Percentiles rank a stretch among this genome's conserved stretches.
phyloP scores from a whole-genome alignment of 1,140 invertebrate species.

The Tenebrio molitor region DNA sequence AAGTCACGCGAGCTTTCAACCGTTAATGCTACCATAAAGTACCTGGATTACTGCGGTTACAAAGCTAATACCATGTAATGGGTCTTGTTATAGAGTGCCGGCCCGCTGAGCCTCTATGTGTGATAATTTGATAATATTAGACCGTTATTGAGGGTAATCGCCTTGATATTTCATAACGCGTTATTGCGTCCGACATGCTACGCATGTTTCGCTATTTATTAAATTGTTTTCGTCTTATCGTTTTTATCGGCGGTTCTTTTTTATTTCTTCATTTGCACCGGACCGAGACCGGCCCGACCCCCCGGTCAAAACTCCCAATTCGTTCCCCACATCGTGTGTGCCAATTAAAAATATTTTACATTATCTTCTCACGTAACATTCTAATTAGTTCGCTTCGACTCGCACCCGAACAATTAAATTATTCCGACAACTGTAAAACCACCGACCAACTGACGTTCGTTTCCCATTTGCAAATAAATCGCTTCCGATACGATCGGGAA shows the following conservation, averaged over 20 bases:
- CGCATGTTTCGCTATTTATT: slow-evolving; percentile 49
- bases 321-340: neutral
- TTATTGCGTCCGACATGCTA: slow-evolving; percentile 53
- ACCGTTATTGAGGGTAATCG: slow-evolving; percentile 57
- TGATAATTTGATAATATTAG: slow-evolving; percentile 62
- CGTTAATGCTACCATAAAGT: slow-evolving; percentile 61
- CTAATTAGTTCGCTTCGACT: neutral
- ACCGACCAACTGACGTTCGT: neutral
- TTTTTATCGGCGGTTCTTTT: slow-evolving; percentile 25
- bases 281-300: neutral
- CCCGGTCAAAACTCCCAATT: neutral
- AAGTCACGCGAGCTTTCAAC: slow-evolving; percentile 58
- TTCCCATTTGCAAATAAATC: slow-evolving; percentile 13
- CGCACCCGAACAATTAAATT: neutral
- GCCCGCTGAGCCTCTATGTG: slow-evolving; percentile 55
- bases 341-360: neutral
- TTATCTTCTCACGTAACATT: slow-evolving; percentile 5
- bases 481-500: slow-evolving; percentile 1
- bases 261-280: slow-evolving; percentile 32
- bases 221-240: slow-evolving; percentile 48
- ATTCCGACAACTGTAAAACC: slow-evolving; percentile 3
- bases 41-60: slow-evolving; percentile 62
- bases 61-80: slow-evolving; percentile 63
- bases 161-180: slow-evolving; percentile 55
- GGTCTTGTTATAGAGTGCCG: slow-evolving; percentile 59